phyloP scores from a whole-genome alignment of 2,113 vertebrate species.

The Datnioides undecimradiatus region DNA sequence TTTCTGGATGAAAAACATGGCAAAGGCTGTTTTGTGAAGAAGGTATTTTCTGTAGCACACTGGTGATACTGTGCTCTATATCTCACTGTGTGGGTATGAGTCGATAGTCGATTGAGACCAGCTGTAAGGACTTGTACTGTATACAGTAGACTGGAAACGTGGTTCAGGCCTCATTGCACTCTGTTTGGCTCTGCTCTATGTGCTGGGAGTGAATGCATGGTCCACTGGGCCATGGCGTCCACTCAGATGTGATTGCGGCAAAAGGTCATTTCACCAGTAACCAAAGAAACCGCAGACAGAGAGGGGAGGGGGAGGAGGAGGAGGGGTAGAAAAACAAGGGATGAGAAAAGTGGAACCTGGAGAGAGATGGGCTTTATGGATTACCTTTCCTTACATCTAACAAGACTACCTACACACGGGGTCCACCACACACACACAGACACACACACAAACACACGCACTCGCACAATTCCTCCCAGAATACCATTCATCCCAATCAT shows the following conservation, averaged over 20 bases:
- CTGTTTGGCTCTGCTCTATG: constrained; percentile 1
- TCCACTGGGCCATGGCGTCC: constrained; percentile 18
- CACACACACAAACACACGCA: constrained; percentile 5
- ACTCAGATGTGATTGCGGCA: constrained; percentile 20
- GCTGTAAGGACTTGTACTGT: constrained; percentile 13
- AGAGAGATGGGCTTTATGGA: constrained; percentile 48
- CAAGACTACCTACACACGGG: constrained; percentile 25
- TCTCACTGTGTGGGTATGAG: neutral
- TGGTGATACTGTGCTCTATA: neutral
- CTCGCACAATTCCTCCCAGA: constrained; percentile 8
- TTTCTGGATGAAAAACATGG: neutral
- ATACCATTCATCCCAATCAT: constrained; percentile 23
- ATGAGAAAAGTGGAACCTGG: constrained; percentile 20
- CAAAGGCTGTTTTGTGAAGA: neutral
- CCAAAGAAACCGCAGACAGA: constrained; percentile 9
- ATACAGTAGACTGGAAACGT: constrained; percentile 5
- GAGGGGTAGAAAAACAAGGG: neutral
- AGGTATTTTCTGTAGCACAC: neutral
- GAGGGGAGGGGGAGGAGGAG: neutral
- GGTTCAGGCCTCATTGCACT: constrained; percentile 14
- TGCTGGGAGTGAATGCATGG: constrained; percentile 13
- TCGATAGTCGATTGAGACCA: neutral
- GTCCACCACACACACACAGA: neutral
- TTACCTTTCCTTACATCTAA: constrained; percentile 48
- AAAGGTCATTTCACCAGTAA: constrained; percentile 50